Base-by-base conservation (phyloP, 53 echinoderm and acorn worm species). In the Zoroaster sp. region DNA sequence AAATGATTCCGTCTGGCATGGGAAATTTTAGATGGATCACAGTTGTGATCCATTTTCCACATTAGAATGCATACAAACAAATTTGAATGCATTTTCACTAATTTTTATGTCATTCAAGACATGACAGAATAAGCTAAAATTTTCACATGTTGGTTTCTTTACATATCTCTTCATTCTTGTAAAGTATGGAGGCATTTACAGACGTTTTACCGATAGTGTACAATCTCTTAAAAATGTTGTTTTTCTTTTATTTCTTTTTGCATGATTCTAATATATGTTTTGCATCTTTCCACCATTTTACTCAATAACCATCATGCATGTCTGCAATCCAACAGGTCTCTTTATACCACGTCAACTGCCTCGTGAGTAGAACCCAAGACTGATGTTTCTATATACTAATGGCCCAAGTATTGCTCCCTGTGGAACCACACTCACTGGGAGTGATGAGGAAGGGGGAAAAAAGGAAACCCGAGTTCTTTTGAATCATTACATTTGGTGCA, bases 321-420 rank as follows among this genome's bases (percentile, higher is more conserved):
- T 32, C 73, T 79, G 66, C 80, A 14, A 80, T 35, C 17, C 73
- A 35, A 87, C 92, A 94, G 94, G 94, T 92, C 75, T 94, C 75
- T 92, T 94, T 45, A 87, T 92, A 66, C 73, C 92, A 13, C 87
- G 90, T 73, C 92, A 89, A 40, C 78, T 91, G 39, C 91, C 91
- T 78, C 91, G 91, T 91, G 86, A 91, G 91, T 91, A 83, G 69
- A 83, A 34, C 49, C 47, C 10, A 28, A 51, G n/a, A 13, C 52
- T 77, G 51, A 51, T 51, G 49, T 77, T 34, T 34, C n/a, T n/a
- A n/a, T 52, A 51, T 33, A 31, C 13, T 51, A 14, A 34, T 43
- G 47, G 46, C 18, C 37, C 40, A 54, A 53, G 18, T 32, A 77
- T 35, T 77, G 51, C 52, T 47, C 32, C 54, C 54, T 52, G 34